Evolutionary conservation across 2,113 vertebrate species (phyloP).

Genomic region (Dryoscopus gambensis): DNA sequence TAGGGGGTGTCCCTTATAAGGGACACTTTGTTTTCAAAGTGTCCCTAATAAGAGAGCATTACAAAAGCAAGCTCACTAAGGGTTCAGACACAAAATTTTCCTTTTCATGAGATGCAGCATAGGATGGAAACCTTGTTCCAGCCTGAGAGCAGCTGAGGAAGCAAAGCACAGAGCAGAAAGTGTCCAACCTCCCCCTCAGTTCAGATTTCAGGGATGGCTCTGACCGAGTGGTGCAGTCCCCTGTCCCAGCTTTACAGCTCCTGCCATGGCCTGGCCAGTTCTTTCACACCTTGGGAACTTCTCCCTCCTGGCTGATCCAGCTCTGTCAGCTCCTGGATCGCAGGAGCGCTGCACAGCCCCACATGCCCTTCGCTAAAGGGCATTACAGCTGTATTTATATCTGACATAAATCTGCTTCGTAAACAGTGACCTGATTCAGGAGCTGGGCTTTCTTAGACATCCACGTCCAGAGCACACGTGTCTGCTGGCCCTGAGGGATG

Average conservation of each 20-base stretch:
- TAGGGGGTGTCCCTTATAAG: fast-evolving
- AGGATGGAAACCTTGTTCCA: background rate
- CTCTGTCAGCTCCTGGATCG: background rate
- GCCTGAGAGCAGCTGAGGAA: background rate
- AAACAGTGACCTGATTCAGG: conserved; percentile 23
- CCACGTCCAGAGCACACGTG: background rate
- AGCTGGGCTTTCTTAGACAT: background rate
- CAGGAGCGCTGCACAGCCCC: background rate
- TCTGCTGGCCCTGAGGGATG: background rate
- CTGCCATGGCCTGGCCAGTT: fast-evolving
- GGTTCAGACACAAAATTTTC: background rate
- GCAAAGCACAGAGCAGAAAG: background rate
- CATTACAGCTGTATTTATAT: conserved; percentile 21
- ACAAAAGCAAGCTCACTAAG: background rate
- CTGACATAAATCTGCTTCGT: conserved; percentile 29
- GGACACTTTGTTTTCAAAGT: background rate
- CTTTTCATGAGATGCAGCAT: background rate
- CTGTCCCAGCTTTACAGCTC: background rate
- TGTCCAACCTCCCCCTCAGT: fast-evolving
- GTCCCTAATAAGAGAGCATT: fast-evolving
- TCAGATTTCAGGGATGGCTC: background rate
- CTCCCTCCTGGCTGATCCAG: background rate
- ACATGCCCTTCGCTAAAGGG: background rate
- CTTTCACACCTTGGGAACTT: background rate
- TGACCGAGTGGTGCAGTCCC: fast-evolving